These are phyloP conservation scores for Saccostrea glomerata DNA, from an alignment of 1,140 invertebrate genomes.

Conservation along the genomic window DNA sequence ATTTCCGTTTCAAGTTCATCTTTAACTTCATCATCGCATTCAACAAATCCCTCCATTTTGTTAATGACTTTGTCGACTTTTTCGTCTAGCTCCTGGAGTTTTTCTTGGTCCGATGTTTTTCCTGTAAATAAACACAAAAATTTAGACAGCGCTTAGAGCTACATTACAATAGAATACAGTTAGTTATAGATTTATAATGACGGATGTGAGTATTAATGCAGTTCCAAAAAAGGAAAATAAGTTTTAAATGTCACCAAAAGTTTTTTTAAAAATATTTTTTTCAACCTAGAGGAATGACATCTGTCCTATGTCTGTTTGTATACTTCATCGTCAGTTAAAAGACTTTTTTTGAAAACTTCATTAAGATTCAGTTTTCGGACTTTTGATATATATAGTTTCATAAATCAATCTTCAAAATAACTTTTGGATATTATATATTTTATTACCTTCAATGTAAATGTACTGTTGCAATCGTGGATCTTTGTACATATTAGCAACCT, in stretches of 20 bases:
- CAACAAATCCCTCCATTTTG: slow-evolving; percentile 51
- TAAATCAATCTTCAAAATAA: too few relatives aligned
- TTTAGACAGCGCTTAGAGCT: background rate
- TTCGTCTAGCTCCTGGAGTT: slow-evolving; percentile 52
- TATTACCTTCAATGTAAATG: slow-evolving; percentile 60
- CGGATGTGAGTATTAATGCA: too few relatives aligned
- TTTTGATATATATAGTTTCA: too few relatives aligned
- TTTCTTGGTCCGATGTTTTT: slow-evolving; percentile 55
- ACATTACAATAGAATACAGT: too few relatives aligned
- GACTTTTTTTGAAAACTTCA: background rate
- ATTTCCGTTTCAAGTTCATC: slow-evolving; percentile 55
- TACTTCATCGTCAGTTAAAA: background rate
- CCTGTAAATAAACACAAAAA: slow-evolving; percentile 44
- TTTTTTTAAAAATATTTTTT: background rate
- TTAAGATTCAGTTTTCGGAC: too few relatives aligned
- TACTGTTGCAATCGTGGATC: slow-evolving; percentile 51
- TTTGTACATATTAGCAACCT: slow-evolving; percentile 11
- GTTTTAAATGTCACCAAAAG: background rate
- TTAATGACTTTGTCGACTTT: slow-evolving; percentile 57
- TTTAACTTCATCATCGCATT: slow-evolving; percentile 48
- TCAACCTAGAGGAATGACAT: background rate
- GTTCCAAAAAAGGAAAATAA: too few relatives aligned
- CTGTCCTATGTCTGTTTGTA: background rate
- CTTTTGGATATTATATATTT: background rate
- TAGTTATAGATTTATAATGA: background rate